These are phyloP conservation scores for Forbesichthys agassizii DNA, from an alignment of 2,113 vertebrate species.

Conservation along the genomic window DNA sequence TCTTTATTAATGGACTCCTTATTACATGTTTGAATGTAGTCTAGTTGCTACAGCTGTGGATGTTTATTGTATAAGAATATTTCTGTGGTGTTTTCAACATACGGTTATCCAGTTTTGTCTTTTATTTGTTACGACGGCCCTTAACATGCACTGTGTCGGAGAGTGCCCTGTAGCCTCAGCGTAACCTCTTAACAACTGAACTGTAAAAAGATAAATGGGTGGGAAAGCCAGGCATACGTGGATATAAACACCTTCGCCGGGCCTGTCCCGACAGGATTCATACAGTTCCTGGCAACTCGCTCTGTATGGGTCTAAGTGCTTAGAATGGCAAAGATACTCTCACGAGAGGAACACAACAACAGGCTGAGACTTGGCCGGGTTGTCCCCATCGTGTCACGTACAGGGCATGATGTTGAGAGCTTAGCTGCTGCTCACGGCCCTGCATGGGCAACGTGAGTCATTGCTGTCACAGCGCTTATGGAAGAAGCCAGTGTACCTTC, in stretches of 20 bases:
- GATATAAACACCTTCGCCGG: constrained; percentile 74
- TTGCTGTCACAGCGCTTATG: constrained; percentile 17
- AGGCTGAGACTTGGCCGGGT: constrained; percentile 62
- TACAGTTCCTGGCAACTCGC: constrained; percentile 54
- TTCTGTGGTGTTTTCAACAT: background rate
- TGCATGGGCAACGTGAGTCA: constrained; percentile 48
- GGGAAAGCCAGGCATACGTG: constrained; percentile 68
- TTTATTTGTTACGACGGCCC: constrained; percentile 15
- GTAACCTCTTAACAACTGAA: constrained; percentile 48
- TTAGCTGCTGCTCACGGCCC: constrained; percentile 41
- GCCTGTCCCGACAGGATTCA: constrained; percentile 73
- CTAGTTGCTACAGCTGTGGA: too few relatives aligned
- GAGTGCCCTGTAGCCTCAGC: constrained; percentile 46
- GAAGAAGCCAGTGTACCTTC: constrained; percentile 9
- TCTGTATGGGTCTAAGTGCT: constrained; percentile 11
- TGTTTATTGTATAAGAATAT: constrained; percentile 1
- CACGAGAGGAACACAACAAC: constrained; percentile 21
- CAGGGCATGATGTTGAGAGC: constrained; percentile 45
- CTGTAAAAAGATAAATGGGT: constrained; percentile 57
- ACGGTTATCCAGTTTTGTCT: constrained; percentile 8
- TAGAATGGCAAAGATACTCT: constrained; percentile 48
- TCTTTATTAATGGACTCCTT: too few relatives aligned
- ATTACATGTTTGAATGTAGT: too few relatives aligned
- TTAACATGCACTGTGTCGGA: constrained; percentile 37
- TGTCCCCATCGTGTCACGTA: constrained; percentile 57